Evolutionary conservation across 2,888 invertebrate genomes (phyloP), one percentile per base, ranked within the genome.

Genomic region (Hirtodrosophila histrioides): DNA sequence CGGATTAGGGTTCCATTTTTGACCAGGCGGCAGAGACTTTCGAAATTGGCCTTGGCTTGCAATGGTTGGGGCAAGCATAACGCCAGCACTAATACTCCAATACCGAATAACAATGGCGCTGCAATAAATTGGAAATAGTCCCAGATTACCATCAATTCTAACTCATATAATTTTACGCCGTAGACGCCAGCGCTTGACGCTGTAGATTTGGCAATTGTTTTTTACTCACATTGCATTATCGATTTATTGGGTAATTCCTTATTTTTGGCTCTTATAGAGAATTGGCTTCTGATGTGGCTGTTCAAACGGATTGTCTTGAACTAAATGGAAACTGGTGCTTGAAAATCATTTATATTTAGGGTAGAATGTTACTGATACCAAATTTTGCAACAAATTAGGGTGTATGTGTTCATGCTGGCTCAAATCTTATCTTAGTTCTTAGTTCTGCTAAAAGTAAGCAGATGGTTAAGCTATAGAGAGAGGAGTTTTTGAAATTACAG

Each of bases 1-100:
- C 86, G 85, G 7, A 91, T 41, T 7, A 70, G 44, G 1, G 78
- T 82, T 27, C 83, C 84, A 33, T 68, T 80, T 63, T 81, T 73
- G 35, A 89, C 82, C 0, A 89, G 74, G 2, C 81, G 76, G 29
- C 89, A 89, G 4, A 89, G 41, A 3, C 78, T 73, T 9, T 35
- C 61, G 44, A 63, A 74, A 0, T 72, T 58, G 3, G n/a, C 23
- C 0, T 40, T 0, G 8, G 69, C 80, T 10, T 48, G 33, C 17
- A 46, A n/a, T 0, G 48, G 17, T 7, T 53, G 46, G 3, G 49
- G 27, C 12, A 49, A 24, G 9, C 66, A 72, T 9, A 61, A 11
- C 4, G 60, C 17, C 49, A 88, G 6, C 8, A 85, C 24, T 23
- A 57, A 39, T 6, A 71, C 1, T 17, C 57, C 81, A 27, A 69